Conservation (phyloP, 1,140 invertebrate species). For the Sinonovacula constricta region DNA sequence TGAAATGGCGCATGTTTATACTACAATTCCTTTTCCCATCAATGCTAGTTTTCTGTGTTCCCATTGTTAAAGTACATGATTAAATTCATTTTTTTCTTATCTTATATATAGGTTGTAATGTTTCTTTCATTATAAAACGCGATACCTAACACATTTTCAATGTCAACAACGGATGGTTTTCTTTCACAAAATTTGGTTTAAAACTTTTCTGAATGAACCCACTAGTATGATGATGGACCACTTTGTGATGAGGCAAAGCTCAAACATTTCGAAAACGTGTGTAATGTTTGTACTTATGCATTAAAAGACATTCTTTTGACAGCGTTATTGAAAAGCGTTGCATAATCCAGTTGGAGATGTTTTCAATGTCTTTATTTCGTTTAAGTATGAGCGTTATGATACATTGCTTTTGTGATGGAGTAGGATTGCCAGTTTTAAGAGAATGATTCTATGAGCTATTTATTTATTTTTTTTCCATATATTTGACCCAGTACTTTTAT, state of each 20-base stretch:
- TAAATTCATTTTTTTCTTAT: slow-evolving; percentile 2
- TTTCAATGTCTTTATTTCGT: too few species aligned
- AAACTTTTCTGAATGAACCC: background rate
- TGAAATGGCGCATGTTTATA: too few species aligned
- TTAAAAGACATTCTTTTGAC: background rate
- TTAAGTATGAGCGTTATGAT: too few species aligned
- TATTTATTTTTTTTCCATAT: too few species aligned
- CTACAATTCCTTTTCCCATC: too few species aligned
- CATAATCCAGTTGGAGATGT: too few species aligned
- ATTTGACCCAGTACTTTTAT: too few species aligned
- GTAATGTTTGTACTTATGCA: background rate
- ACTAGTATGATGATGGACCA: background rate
- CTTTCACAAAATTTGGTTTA: background rate
- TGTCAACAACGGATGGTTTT: background rate
- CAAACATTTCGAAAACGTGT: background rate
- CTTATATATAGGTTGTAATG: slow-evolving; percentile 1
- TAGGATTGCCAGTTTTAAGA: too few species aligned
- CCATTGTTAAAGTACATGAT: background rate
- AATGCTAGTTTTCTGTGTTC: slow-evolving; percentile 3
- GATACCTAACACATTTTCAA: background rate
- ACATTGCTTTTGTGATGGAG: too few species aligned
- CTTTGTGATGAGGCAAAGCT: too few species aligned
- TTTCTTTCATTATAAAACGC: background rate
- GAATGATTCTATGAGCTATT: too few species aligned
- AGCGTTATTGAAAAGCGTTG: background rate